Percentiles rank a stretch among this genome's conserved stretches.
These are phyloP conservation scores for Poeciliopsis turneri DNA, from an alignment of 2,797 vertebrate species.

Conservation along the genomic window DNA sequence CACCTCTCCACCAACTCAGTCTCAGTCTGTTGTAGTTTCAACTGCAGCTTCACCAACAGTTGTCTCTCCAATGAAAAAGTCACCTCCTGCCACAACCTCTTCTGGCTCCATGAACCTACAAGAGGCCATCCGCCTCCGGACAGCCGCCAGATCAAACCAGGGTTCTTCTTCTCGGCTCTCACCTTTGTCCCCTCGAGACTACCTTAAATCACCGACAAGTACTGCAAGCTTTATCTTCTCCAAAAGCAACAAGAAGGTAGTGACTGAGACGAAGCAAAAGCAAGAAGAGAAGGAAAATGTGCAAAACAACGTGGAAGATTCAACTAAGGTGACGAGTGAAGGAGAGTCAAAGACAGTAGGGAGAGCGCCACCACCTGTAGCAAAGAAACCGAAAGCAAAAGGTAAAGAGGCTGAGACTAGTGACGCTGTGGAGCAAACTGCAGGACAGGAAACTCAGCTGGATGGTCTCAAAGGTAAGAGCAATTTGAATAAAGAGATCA, in stretches of 20 bases:
- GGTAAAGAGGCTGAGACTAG: conserved; percentile 56
- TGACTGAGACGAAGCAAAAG: conserved; percentile 80
- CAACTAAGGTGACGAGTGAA: conserved; percentile 65
- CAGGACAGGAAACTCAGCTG: conserved; percentile 71
- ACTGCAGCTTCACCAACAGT: conserved; percentile 57
- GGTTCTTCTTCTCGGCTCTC: conserved; percentile 62
- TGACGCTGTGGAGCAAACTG: conserved; percentile 66
- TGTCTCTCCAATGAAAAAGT: conserved; percentile 78
- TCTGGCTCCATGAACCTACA: conserved; percentile 84
- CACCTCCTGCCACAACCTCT: conserved; percentile 59
- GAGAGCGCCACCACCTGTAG: conserved; percentile 92
- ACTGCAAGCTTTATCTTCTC: conserved; percentile 96
- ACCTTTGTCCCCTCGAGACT: conserved; percentile 59
- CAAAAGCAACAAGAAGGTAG: conserved; percentile 87
- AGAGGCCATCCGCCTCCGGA: conserved; percentile 87
- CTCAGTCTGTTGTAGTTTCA: conserved; percentile 32
- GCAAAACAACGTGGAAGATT: conserved; percentile 82
- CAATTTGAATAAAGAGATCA: conserved; percentile 3
- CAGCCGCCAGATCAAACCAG: conserved; percentile 80
- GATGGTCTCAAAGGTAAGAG: conserved; percentile 67
- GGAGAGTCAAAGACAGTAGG: conserved; percentile 70
- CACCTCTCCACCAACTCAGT: conserved; percentile 41
- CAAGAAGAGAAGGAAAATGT: conserved; percentile 77
- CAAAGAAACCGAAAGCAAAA: conserved; percentile 86
- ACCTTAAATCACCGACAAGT: conserved; percentile 83